These are phyloP conservation scores for Periphyllus acericola DNA, from an alignment of 2,888 invertebrate genomes.

Conservation along the genomic window DNA sequence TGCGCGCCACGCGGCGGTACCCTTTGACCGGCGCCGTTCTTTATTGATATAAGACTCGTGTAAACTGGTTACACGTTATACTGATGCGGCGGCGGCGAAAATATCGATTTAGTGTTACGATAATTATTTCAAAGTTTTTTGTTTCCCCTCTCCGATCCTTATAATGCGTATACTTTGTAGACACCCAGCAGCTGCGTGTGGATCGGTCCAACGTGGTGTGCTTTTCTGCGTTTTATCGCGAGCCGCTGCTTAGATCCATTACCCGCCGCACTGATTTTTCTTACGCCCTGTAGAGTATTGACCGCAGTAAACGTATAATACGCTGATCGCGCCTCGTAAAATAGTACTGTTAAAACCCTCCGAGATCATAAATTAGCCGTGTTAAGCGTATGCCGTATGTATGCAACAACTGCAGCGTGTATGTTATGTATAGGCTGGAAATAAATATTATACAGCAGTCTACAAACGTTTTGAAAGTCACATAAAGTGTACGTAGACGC, in stretches of 20 bases:
- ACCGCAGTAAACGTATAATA: no score
- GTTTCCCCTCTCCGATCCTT: background rate
- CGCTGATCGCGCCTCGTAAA: background rate
- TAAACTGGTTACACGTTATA: conserved; percentile 33
- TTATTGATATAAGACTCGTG: conserved; percentile 42
- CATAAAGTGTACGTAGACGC: background rate
- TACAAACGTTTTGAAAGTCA: background rate
- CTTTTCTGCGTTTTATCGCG: background rate
- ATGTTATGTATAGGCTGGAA: background rate
- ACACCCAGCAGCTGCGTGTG: no score
- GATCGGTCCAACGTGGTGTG: background rate
- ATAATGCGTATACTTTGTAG: no score
- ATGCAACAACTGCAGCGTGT: background rate
- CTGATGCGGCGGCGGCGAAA: background rate
- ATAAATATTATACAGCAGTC: background rate
- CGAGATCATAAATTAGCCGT: background rate
- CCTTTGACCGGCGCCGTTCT: conserved; percentile 50
- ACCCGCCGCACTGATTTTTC: background rate
- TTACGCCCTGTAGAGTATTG: background rate
- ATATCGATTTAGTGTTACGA: conserved; percentile 2
- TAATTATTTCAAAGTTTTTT: background rate
- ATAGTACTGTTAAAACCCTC: background rate
- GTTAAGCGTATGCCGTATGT: background rate
- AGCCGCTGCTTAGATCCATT: background rate
- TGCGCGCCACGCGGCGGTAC: conserved; percentile 48